Conservation (phyloP, 2,113 vertebrate species). For the Scophthalmus maximus region DNA sequence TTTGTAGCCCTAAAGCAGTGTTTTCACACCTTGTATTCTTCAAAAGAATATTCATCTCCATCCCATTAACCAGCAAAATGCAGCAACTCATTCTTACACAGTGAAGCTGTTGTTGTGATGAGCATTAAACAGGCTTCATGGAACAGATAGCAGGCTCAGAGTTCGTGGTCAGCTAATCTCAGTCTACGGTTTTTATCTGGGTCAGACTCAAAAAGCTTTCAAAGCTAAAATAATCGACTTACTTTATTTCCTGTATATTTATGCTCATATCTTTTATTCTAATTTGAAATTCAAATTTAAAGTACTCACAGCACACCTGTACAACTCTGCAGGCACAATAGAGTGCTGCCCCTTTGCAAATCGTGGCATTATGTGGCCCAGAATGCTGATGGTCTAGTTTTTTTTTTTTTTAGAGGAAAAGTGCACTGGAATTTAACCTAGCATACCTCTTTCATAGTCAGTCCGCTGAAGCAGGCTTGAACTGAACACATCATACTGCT, state of each 20-base stretch:
- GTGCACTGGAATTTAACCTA: slow-evolving; percentile 12
- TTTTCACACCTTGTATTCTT: not conserved
- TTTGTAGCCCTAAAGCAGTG: not conserved
- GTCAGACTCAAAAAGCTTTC: slow-evolving; percentile 8
- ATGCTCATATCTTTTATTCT: not conserved
- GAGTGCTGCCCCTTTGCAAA: not conserved
- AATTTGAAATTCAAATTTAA: slow-evolving; percentile 8
- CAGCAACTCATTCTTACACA: not conserved
- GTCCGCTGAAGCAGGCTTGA: slow-evolving; percentile 28
- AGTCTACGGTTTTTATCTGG: not conserved
- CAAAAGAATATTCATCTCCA: not conserved
- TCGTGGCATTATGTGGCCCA: not conserved
- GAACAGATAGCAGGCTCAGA: not conserved
- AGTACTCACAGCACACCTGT: not conserved
- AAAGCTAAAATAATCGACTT: not conserved
- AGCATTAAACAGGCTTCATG: not conserved
- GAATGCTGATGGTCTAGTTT: not conserved
- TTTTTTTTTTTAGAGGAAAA: not conserved
- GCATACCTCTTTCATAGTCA: slow-evolving; percentile 1
- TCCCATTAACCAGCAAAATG: slow-evolving; percentile 7
- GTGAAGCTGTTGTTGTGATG: slow-evolving; percentile 9
- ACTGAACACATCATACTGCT: slow-evolving; percentile 47
- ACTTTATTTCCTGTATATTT: not conserved
- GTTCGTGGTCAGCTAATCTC: slow-evolving; percentile 9
- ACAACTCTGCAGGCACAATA: not conserved